A percentile compares a stretch with the other conserved stretches of the same genome.
Evolutionary conservation across 2,797 vertebrate genomes (phyloP).

Genomic region (Serranus cabrilla): DNA sequence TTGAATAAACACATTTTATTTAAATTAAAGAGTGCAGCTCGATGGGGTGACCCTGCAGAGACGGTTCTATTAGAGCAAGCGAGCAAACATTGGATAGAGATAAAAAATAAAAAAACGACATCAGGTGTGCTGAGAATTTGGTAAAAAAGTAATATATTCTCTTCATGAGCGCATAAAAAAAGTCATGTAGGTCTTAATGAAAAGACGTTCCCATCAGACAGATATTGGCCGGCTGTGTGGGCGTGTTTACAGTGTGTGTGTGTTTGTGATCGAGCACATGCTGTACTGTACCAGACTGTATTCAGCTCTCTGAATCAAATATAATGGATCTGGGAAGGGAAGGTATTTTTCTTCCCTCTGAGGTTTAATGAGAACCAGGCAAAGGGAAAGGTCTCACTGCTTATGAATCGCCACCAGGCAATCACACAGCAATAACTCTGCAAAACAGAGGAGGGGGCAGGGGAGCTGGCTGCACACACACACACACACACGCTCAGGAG

Average conservation of each 20-base stretch:
- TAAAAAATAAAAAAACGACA: slow-evolving; percentile 30
- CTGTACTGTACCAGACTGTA: slow-evolving; percentile 52
- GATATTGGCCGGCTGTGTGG: slow-evolving; percentile 54
- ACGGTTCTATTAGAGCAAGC: slow-evolving; percentile 32
- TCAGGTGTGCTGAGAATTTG: slow-evolving; percentile 5
- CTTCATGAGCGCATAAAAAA: slow-evolving; percentile 16
- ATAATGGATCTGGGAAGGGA: slow-evolving; percentile 54
- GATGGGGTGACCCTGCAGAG: slow-evolving; percentile 14
- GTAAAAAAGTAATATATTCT: slow-evolving; percentile 40
- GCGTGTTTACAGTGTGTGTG: slow-evolving; percentile 9
- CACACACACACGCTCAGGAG: slow-evolving; percentile 2
- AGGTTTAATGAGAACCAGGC: slow-evolving; percentile 65
- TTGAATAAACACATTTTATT: slow-evolving; percentile 25
- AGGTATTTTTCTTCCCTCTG: slow-evolving; percentile 33
- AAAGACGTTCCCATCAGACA: slow-evolving; percentile 48
- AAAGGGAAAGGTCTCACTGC: slow-evolving; percentile 47
- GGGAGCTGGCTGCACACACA: slow-evolving; percentile 13
- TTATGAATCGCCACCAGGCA: slow-evolving; percentile 62
- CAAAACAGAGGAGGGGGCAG: not conserved
- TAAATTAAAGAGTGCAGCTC: slow-evolving; percentile 17
- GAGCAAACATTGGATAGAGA: not conserved
- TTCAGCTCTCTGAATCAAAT: slow-evolving; percentile 50
- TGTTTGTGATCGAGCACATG: slow-evolving; percentile 49
- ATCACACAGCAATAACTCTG: slow-evolving; percentile 38
- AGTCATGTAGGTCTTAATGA: slow-evolving; percentile 40